phyloP scores from a whole-genome alignment of 2,797 vertebrate genomes.

The Ptychadena robeensis region DNA sequence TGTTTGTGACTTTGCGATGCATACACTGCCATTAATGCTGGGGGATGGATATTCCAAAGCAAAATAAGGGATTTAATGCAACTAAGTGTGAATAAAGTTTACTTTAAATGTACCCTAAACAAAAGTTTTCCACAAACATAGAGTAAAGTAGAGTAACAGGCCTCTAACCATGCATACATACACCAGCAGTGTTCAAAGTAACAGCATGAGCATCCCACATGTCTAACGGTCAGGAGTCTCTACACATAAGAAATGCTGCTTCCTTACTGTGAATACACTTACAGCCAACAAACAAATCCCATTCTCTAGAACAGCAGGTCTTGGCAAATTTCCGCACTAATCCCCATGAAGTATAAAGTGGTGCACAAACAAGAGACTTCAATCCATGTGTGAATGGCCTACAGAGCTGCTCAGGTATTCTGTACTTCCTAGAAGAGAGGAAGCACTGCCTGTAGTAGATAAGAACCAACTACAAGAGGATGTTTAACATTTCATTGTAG shows the following conservation, averaged over 20 bases:
- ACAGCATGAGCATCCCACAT: no score
- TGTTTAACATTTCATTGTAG: neutral
- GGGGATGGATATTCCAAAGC: no score
- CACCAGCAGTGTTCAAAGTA: no score
- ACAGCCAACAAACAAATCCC: neutral
- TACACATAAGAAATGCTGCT: neutral
- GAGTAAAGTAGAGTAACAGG: no score
- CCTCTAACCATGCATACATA: no score
- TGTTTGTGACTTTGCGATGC: no score
- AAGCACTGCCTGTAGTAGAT: neutral
- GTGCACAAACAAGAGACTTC: neutral
- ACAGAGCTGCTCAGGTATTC: neutral
- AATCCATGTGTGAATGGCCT: neutral
- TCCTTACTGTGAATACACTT: neutral
- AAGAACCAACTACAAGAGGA: neutral
- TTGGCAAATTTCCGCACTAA: neutral
- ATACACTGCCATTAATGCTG: no score
- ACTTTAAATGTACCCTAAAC: no score
- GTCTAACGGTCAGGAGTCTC: neutral
- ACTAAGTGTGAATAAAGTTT: no score
- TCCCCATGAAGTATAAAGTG: neutral
- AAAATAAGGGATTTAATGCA: no score
- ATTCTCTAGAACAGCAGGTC: neutral
- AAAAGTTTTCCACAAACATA: no score
- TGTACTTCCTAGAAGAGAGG: neutral